Base-by-base conservation (phyloP, 2,797 vertebrate species). In the Coendou prehensilis region DNA sequence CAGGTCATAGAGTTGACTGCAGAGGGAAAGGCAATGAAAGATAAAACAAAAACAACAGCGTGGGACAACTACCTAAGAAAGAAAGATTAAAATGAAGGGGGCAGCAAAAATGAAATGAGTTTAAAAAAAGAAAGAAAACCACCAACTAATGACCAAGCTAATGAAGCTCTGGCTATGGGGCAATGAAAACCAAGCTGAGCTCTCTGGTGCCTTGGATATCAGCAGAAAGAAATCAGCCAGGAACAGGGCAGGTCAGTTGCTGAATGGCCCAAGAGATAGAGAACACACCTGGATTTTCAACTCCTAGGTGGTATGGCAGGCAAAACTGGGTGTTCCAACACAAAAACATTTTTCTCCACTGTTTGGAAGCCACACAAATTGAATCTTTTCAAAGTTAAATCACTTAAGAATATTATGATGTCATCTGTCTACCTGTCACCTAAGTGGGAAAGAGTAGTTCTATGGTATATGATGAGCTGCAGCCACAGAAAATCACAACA, bases 1-100 rank as follows among this genome's bases (percentile, higher is more conserved):
- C 76, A 94, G 97, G 96, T 89, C 98, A 97, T 91, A 98, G 97
- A 96, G 85, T 95, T 96, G 98, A 98, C 99, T 99, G 98, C 96
- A 98, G 98, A 98, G 92, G 98, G 97, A 99, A 98, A 98, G 95
- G 98, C 98, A 98, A 98, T 2, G 97, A 97, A 98, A 98, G 98
- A 97, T 98, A 98, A 98, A 98, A 98, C 98, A 98, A 98, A 98
- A 97, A 98, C 87, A 97, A 54, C 92, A 92, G 89, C 93, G 97
- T 18, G n/a, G 56, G 87, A 89, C 83, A 94, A 81, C 86, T 96
- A 90, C 86, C 96, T 95, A 95, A 96, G 96, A 90, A 95, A 92
- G 84, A 96, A 94, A 96, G 88, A 54, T 64, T 79, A 56, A 80
- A 91, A 95, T 94, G 57, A 96, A 95, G 67, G 57, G 83, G 76